Conservation (phyloP, 2,113 vertebrate genomes). For the Nicator chloris region DNA sequence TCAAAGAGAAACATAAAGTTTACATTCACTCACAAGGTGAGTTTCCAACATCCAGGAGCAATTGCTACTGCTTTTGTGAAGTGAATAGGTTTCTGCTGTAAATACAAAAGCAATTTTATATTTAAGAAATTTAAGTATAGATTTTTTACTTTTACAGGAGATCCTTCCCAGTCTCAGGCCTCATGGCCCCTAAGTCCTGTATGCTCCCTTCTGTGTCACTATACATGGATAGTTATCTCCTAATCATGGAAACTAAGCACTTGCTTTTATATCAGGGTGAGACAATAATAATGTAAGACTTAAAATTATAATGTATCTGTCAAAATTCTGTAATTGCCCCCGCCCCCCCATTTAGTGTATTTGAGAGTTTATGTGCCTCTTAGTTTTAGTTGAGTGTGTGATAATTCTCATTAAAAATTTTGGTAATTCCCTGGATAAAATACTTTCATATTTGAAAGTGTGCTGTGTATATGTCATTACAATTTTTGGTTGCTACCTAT, state of each 20-base stretch:
- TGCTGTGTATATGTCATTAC: background rate
- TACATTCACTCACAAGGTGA: background rate
- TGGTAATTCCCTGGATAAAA: background rate
- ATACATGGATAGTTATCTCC: background rate
- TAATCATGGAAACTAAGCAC: background rate
- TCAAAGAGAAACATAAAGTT: background rate
- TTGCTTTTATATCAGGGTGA: background rate
- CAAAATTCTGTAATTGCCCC: background rate
- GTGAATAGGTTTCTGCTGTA: background rate
- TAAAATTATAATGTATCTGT: background rate
- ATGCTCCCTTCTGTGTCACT: background rate
- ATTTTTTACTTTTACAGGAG: background rate
- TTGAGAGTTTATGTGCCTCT: background rate
- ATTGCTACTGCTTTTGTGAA: background rate
- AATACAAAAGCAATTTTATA: background rate
- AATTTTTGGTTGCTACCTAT: background rate
- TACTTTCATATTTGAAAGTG: background rate
- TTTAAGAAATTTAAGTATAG: background rate
- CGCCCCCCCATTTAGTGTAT: background rate
- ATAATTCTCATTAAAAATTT: background rate
- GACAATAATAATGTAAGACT: background rate
- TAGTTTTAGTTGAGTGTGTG: background rate
- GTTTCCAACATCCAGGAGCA: background rate
- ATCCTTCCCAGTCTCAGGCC: background rate
- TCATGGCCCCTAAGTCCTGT: background rate